These are phyloP conservation scores for Sebastes minor DNA, from an alignment of 2,797 vertebrate species.

Conservation along the genomic window DNA sequence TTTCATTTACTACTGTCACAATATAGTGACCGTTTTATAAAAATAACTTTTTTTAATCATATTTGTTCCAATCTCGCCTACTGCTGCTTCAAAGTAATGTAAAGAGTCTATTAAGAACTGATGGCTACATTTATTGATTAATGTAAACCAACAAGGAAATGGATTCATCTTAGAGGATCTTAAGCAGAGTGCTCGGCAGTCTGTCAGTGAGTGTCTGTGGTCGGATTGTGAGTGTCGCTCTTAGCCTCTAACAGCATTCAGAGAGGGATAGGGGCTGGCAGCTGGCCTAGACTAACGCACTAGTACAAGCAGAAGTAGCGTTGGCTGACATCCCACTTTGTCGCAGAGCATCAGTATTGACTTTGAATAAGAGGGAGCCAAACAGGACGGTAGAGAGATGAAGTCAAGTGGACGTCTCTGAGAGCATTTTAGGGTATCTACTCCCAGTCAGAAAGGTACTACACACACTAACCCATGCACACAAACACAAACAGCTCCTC, in stretches of 20 bases:
- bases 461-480: not conserved
- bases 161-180: not conserved
- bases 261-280: not conserved
- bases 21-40: no score
- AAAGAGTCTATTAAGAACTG: constrained; percentile 14
- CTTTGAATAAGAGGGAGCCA: not conserved
- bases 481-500: constrained; percentile 22
- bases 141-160: constrained; percentile 20
- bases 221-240: not conserved
- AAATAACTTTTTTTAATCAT: accelerated
- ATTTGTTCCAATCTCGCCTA: accelerated
- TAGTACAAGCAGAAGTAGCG: not conserved
- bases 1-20: no score
- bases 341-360: not conserved
- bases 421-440: not conserved
- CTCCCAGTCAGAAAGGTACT: not conserved
- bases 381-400: not conserved
- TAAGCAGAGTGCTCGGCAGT: not conserved
- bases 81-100: no score
- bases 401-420: not conserved
- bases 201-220: constrained; percentile 5
- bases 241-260: constrained; percentile 2
- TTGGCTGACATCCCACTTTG: not conserved
- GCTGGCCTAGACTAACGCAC: not conserved
- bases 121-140: constrained; percentile 3